A percentile compares a stretch with the other conserved stretches of the same genome.
Conservation (phyloP, 2,113 vertebrate genomes). For the Heliornis fulica region DNA sequence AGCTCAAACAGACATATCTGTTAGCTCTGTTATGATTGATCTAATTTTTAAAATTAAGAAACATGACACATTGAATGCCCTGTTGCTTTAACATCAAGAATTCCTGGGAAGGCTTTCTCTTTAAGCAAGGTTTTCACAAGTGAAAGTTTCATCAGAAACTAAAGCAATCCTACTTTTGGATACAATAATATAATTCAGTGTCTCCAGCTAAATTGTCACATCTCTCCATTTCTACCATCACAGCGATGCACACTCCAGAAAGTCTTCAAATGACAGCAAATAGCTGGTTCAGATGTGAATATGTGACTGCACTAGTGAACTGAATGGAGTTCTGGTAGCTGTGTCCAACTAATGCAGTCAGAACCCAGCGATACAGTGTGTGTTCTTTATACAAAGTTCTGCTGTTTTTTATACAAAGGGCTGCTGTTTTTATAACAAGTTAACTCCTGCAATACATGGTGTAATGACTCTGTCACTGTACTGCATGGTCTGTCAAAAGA, state of each 20-base stretch:
- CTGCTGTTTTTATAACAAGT: background rate
- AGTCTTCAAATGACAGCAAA: background rate
- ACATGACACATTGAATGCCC: background rate
- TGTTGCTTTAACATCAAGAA: background rate
- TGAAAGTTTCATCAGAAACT: background rate
- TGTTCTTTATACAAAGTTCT: background rate
- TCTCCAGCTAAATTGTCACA: background rate
- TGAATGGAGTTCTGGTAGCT: background rate
- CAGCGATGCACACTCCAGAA: background rate
- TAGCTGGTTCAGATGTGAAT: background rate
- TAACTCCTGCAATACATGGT: background rate
- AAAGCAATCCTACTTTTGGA: background rate
- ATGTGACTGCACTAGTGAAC: background rate
- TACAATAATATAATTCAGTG: background rate
- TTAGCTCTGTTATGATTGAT: slow-evolving; percentile 42
- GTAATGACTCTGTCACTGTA: background rate
- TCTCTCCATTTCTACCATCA: background rate
- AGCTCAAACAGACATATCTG: slow-evolving; percentile 34
- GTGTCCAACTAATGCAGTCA: background rate
- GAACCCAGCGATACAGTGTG: background rate
- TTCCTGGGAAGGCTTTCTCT: background rate
- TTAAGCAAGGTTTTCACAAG: background rate
- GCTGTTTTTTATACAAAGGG: too few species aligned
- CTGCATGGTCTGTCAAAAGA: background rate
- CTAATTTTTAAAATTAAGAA: slow-evolving; percentile 56